These are phyloP conservation scores for Hipposideros larvatus DNA, from an alignment of 2,797 vertebrate genomes.

Conservation along the genomic window DNA sequence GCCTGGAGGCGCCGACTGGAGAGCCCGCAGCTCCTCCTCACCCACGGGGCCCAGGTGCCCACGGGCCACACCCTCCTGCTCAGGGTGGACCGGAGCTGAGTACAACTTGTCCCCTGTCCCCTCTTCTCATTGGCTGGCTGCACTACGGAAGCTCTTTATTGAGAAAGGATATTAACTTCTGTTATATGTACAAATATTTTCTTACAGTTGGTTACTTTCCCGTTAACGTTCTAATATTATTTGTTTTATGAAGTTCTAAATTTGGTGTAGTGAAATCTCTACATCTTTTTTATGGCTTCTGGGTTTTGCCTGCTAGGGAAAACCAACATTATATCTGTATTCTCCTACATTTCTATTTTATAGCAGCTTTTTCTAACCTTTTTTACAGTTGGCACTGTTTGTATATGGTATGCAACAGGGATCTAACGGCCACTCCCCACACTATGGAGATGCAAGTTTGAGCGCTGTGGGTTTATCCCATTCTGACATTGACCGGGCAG, in stretches of 20 bases:
- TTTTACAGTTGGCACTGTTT: neutral
- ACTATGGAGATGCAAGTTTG: neutral
- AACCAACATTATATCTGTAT: neutral
- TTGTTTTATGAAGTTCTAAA: neutral
- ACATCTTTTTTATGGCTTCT: neutral
- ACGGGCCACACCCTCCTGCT: neutral
- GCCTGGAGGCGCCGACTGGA: too few species aligned
- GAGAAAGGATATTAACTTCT: neutral
- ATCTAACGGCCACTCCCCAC: neutral
- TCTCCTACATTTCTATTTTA: neutral
- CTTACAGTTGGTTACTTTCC: neutral
- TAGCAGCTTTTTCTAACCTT: neutral
- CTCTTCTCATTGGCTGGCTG: neutral
- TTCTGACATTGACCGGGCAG: neutral
- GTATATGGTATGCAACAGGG: neutral
- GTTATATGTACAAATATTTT: neutral
- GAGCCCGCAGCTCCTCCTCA: neutral
- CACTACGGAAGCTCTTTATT: neutral
- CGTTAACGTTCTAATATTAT: neutral
- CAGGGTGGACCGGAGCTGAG: neutral
- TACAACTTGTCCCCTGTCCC: neutral
- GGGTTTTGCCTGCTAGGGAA: neutral
- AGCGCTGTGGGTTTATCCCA: accelerated
- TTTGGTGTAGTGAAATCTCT: neutral
- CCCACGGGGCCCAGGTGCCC: neutral